Conservation (phyloP, 2,113 vertebrate species). For the Strix aluco region DNA sequence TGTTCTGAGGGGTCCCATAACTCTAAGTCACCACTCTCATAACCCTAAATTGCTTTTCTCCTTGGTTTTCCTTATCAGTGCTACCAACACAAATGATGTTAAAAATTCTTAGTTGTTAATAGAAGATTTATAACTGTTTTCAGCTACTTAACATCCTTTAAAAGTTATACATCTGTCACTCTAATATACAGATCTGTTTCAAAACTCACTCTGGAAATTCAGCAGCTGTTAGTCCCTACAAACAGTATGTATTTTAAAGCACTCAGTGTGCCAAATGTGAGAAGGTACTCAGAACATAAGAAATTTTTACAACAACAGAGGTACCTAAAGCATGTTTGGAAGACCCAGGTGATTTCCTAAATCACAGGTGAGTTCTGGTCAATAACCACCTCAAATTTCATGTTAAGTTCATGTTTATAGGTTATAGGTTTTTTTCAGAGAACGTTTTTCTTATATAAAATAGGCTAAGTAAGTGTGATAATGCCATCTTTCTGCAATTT, state of each 20-base stretch:
- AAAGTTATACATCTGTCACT: neutral
- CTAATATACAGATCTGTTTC: neutral
- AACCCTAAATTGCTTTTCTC: neutral
- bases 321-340: neutral
- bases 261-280: neutral
- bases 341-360: neutral
- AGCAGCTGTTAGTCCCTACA: neutral
- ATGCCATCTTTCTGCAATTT: neutral
- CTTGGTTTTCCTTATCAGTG: neutral
- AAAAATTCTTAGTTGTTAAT: neutral
- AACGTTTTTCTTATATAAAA: neutral
- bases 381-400: neutral
- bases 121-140: neutral
- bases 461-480: neutral
- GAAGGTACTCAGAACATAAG: neutral
- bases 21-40: neutral
- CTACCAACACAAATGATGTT: neutral
- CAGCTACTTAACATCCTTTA: neutral
- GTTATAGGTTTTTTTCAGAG: fast-evolving
- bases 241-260: neutral
- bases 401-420: neutral
- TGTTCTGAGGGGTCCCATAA: neutral
- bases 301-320: neutral
- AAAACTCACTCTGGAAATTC: neutral
- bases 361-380: neutral